Percentiles rank a stretch among this genome's conserved stretches.
Evolutionary conservation across 1,140 invertebrate species (phyloP).

Genomic region (Oreohelix idahoensis): DNA sequence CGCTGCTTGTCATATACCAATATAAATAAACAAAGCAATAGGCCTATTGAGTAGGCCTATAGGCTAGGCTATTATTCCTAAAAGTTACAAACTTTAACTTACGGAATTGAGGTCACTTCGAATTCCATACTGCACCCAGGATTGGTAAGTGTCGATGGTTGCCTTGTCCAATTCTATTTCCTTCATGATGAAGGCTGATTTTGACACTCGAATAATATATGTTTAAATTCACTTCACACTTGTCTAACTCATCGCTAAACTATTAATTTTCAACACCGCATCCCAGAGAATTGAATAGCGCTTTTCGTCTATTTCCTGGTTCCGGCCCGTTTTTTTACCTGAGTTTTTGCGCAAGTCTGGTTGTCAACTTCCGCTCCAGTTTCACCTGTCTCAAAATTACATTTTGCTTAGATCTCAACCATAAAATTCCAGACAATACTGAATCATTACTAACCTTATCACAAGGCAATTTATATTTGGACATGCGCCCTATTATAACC

Average conservation of each 20-base stretch:
- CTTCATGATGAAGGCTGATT: slow-evolving; percentile 45
- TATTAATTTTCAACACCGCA: not conserved
- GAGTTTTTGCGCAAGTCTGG: not conserved
- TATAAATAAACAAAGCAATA: too few species aligned
- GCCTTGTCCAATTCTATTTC: slow-evolving; percentile 61
- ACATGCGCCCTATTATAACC: too few species aligned
- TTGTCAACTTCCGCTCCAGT: not conserved
- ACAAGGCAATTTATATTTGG: too few species aligned
- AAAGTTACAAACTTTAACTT: too few species aligned
- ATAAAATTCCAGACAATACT: too few species aligned
- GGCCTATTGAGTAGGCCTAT: too few species aligned
- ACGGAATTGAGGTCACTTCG: slow-evolving; percentile 60
- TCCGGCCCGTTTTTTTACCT: not conserved
- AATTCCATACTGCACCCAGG: slow-evolving; percentile 62
- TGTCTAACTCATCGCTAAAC: not conserved
- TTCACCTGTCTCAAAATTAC: too few species aligned
- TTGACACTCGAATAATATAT: not conserved
- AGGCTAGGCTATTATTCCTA: too few species aligned
- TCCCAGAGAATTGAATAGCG: not conserved
- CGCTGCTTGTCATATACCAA: too few species aligned
- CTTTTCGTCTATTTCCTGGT: slow-evolving; percentile 6
- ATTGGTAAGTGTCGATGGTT: slow-evolving; percentile 66
- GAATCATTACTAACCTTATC: too few species aligned
- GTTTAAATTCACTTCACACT: not conserved
- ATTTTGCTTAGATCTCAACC: too few species aligned